Conservation (phyloP, 2,113 vertebrate genomes). For the Paraplagusia blochii region DNA sequence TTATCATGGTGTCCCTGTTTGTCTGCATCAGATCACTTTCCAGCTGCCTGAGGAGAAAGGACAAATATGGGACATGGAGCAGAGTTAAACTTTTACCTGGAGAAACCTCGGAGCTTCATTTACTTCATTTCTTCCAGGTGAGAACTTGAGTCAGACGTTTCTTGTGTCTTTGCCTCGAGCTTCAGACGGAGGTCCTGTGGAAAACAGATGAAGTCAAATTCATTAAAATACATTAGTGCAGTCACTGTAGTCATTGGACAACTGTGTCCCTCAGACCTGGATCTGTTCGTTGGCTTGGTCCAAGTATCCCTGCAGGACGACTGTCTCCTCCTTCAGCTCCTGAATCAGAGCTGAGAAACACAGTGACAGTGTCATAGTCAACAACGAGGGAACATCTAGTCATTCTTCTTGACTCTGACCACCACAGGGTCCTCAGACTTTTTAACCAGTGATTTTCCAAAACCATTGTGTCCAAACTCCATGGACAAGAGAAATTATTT, state of each 20-base stretch:
- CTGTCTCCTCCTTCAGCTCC: conserved; percentile 70
- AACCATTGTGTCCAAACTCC: no score
- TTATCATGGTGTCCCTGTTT: no score
- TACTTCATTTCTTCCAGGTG: conserved; percentile 82
- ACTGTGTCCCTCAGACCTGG: conserved; percentile 63
- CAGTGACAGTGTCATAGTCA: neutral
- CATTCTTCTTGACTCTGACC: no score
- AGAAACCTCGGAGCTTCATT: neutral
- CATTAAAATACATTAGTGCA: no score
- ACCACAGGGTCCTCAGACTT: no score
- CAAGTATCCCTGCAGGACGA: conserved; percentile 70
- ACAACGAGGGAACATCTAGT: no score
- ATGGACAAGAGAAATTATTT: no score
- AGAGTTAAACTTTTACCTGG: neutral
- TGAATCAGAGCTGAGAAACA: conserved; percentile 64
- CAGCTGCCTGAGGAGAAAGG: conserved; percentile 68
- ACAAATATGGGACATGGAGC: neutral
- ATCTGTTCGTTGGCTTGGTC: conserved; percentile 76
- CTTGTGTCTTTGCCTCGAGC: conserved; percentile 74
- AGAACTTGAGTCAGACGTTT: conserved; percentile 70
- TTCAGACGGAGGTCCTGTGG: conserved; percentile 66
- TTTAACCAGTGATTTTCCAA: no score
- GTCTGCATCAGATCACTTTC: conserved; percentile 75
- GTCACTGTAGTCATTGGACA: no score
- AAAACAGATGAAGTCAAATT: conserved; percentile 5